A percentile compares a stretch with the other conserved stretches of the same genome.
Conservation (phyloP, 2,888 invertebrate genomes). For the Heliconius aoede region DNA sequence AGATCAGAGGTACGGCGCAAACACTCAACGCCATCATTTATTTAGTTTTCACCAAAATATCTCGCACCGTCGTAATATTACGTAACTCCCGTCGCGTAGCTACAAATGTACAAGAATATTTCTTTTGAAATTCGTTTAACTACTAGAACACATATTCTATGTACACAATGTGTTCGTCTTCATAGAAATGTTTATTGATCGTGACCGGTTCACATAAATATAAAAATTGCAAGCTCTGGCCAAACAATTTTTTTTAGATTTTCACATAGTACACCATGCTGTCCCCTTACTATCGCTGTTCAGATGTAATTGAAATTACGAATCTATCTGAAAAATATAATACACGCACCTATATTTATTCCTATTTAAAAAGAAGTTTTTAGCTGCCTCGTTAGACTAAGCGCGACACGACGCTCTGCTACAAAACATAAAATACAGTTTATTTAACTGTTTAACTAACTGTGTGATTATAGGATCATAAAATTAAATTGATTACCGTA, state of each 20-base stretch:
- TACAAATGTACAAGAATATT: neutral
- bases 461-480: too few species aligned
- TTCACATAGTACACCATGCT: too few species aligned
- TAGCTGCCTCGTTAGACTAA: neutral
- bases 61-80: slow-evolving; percentile 36
- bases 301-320: too few species aligned
- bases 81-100: slow-evolving; percentile 26
- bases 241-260: too few species aligned
- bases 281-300: too few species aligned
- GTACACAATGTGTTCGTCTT: too few species aligned
- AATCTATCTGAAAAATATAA: too few species aligned
- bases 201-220: too few species aligned
- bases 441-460: neutral
- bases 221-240: too few species aligned
- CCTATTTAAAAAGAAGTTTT: neutral
- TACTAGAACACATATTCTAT: neutral
- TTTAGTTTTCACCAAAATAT: slow-evolving; percentile 46
- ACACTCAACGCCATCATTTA: slow-evolving; percentile 47
- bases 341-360: too few species aligned
- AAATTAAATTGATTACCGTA: neutral
- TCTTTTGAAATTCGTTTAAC: neutral
- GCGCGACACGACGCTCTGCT: neutral
- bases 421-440: neutral
- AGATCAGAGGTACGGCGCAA: slow-evolving; percentile 43
- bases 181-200: too few species aligned